phyloP scores from a whole-genome alignment of 1,140 invertebrate species.

The Magallana gigas region DNA sequence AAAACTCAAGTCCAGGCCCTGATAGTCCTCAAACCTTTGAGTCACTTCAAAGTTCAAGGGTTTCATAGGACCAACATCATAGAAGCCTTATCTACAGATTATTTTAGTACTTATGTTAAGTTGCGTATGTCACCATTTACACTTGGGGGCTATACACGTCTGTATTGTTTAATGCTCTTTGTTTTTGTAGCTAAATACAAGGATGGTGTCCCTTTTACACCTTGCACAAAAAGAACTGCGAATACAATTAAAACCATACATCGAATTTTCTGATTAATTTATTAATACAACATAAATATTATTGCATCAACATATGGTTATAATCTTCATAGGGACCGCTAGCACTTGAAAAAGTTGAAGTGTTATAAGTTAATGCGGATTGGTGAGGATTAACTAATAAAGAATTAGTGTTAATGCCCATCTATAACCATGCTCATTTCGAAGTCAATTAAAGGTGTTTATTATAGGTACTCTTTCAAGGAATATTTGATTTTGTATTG shows the following conservation, averaged over 20 bases:
- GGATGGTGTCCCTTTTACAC: no score
- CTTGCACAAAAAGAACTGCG: no score
- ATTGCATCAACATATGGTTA: neutral
- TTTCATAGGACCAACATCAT: neutral
- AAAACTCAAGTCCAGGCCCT: neutral
- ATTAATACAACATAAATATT: slow-evolving; percentile 29
- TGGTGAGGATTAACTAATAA: neutral
- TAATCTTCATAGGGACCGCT: neutral
- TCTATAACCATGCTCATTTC: slow-evolving; percentile 1
- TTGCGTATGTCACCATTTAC: neutral
- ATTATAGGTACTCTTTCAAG: neutral
- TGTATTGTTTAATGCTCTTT: no score
- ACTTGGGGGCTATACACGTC: no score
- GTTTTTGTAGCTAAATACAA: no score
- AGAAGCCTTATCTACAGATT: neutral
- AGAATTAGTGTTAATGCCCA: neutral
- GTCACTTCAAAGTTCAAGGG: slow-evolving; percentile 16
- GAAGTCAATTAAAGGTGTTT: slow-evolving; percentile 22
- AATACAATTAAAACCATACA: no score
- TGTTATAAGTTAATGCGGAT: slow-evolving; percentile 19
- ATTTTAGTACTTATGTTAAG: neutral
- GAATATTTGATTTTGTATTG: neutral
- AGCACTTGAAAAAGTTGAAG: slow-evolving; percentile 1
- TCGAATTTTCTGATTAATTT: neutral
- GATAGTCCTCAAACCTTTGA: neutral